Evolutionary conservation across 1,140 invertebrate species (phyloP), one percentile per base, ranked within the genome.

Genomic region (Diprion similis): DNA sequence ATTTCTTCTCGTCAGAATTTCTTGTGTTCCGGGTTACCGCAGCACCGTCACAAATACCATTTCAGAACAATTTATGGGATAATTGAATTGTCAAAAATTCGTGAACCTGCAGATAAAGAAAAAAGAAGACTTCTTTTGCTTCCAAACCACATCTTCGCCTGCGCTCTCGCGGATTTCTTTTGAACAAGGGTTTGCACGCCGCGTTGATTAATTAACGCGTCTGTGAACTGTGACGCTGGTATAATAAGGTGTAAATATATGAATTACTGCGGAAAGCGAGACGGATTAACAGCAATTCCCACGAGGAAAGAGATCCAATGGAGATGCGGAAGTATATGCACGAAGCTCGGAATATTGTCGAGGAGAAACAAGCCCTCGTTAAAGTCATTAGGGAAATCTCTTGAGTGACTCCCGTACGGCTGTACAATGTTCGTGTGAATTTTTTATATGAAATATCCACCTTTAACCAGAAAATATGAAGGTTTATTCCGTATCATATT

Each of bases 361-460:
- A 59, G 51, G 46, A 13, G 69, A 70, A 70, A 71, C 70, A 65
- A 71, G 66, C 67, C 74, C 73, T 79, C 71, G 73, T 79, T 78
- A 78, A 76, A 79, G 75, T 79, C 78, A 76, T 79, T 79, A 78
- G 76, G 75, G 73, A 78, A 79, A 79, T 78, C 75, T 76, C 72
- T 69, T 70, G 66, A 78, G 73, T 73, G 70, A 69, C 72, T 13
- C 65, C 48, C 66, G 72, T 68, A 46, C 71, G 70, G 24, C 19
- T 10, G n/a, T 6, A 66, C 19, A 45, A 24, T 37, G 65, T 45
- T 73, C 70, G 10, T 72, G 13, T 66, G 66, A 13, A 45, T 59
- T 73, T 46, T 6, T 46, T 59, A 24, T 64, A 59, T 13, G n/a
- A 9, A 15, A 8, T 59, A 13, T 9, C 51, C n/a, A 17, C 51